Percentiles rank a stretch among this genome's conserved stretches.
phyloP scores from a whole-genome alignment of 2,797 vertebrate species.

The Brachyrhaphis roseni region DNA sequence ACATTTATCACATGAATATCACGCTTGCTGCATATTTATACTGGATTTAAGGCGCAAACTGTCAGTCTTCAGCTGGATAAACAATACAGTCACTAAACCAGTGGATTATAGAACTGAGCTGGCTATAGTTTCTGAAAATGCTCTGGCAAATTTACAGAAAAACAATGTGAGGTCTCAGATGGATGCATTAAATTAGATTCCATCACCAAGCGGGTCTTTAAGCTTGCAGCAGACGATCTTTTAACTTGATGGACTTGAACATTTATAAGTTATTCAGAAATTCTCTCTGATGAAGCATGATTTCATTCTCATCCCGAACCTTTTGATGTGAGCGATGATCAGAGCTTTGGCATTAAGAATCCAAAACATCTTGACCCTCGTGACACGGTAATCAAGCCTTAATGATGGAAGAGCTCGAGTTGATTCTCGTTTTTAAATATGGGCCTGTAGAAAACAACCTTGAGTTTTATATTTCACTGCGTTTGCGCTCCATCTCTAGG shows the following conservation, averaged over 20 bases:
- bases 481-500: constrained; percentile 17
- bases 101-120: constrained; percentile 8
- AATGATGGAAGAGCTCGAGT: not conserved
- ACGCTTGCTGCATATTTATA: not conserved
- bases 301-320: constrained; percentile 1
- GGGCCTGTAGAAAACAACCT: not conserved
- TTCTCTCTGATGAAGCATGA: not conserved
- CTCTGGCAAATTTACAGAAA: constrained; percentile 16
- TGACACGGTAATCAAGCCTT: not conserved
- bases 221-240: constrained; percentile 20
- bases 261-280: constrained; percentile 11
- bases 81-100: constrained; percentile 3
- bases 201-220: constrained; percentile 14
- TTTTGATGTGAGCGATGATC: constrained; percentile 4
- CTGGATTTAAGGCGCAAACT: not conserved
- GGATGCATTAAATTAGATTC: constrained; percentile 26
- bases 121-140: constrained; percentile 2
- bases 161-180: not conserved
- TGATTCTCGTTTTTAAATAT: not conserved
- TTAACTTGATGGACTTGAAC: constrained; percentile 16
- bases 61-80: constrained; percentile 14
- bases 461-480: not conserved
- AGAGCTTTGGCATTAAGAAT: not conserved
- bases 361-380: not conserved
- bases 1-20: not conserved